Base-by-base conservation (phyloP, 1,140 invertebrate genomes). In the Adoxophyes honmai region DNA sequence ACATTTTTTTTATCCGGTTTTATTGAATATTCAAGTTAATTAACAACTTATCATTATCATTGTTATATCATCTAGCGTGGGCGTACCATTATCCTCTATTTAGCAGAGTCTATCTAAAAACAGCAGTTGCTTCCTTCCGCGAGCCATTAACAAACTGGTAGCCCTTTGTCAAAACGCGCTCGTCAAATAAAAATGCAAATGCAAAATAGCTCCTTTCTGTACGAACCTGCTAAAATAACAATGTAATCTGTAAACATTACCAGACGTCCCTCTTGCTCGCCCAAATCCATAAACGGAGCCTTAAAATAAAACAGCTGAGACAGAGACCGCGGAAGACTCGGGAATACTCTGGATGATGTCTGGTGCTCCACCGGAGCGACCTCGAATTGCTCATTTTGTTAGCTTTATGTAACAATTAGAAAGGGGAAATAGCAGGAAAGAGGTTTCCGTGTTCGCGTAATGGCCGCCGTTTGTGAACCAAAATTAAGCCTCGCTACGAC, bases 401-500 rank as follows among this genome's bases (percentile, higher is more conserved):
- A 37, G 57, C 28, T 59, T 59, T 42, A 59, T 59, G 57, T 59
- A 59, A 59, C 57, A 59, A 59, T 59, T 59, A 59, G 57, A 44
- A 52, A 59, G 38, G 51, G 57, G 57, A 59, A 53, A 52, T 38
- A 38, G 53, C 62, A 60, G 64, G 57, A 59, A 65, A 64, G 64
- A 54, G 52, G 62, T 59, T 37, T 52, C 42, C 62, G 55, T 60
- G 52, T 42, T 55, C 54, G 11, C 54, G 55, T 60, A 68, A 68
- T 65, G 51, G 36, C 11, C 52, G 53, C 56, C 52, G 48, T 68
- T 68, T 51, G 44, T 57, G 38, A 60, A 53, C 59, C 60, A 53
- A 60, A 68, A 71, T 71, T 59, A 64, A 66, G 59, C 62, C 59
- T 52, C 44, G 52, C 18, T 15, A 48, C 42, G 42, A 48, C 42